These are phyloP conservation scores for Phengaris arion DNA, from an alignment of 2,888 invertebrate genomes.

Conservation along the genomic window DNA sequence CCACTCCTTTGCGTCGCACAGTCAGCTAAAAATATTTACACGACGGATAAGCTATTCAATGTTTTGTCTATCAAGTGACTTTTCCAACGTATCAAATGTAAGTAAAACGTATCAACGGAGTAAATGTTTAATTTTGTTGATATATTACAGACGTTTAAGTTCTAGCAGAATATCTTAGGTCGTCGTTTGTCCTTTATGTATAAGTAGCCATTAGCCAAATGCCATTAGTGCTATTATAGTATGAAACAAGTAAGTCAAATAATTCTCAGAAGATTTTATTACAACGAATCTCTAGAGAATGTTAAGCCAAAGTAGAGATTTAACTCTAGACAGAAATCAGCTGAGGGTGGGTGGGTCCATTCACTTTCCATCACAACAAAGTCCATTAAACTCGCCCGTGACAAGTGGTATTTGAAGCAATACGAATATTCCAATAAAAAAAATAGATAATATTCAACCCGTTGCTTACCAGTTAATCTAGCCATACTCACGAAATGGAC, in stretches of 20 bases:
- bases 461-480: constrained; percentile 3
- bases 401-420: constrained; percentile 1
- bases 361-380: neutral
- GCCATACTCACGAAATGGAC: neutral
- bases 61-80: too few species aligned
- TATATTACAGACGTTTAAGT: too few species aligned
- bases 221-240: neutral
- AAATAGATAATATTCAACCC: constrained; percentile 2
- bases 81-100: too few species aligned
- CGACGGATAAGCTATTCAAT: too few species aligned
- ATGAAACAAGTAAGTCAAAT: neutral
- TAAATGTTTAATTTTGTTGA: too few species aligned
- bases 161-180: too few species aligned
- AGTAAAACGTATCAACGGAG: too few species aligned
- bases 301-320: neutral
- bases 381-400: neutral
- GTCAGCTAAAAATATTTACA: too few species aligned
- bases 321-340: constrained; percentile 4
- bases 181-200: too few species aligned
- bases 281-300: neutral
- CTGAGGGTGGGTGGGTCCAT: neutral
- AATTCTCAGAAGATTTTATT: neutral
- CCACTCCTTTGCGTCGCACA: too few species aligned
- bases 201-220: neutral
- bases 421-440: neutral